phyloP scores from a whole-genome alignment of 2,888 invertebrate species.

The Drosophila ustulata region DNA sequence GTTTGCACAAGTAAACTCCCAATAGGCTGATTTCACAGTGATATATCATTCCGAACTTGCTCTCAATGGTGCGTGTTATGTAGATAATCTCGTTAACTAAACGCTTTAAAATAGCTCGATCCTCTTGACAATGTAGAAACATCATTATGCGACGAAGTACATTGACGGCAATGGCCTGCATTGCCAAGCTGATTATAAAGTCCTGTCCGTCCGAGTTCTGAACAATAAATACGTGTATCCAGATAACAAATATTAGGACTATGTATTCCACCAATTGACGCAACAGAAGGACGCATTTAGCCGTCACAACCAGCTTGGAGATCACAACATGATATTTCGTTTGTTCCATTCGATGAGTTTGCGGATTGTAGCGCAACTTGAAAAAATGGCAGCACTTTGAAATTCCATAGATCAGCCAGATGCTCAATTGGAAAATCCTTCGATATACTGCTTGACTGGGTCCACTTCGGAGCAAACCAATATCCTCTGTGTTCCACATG shows the following conservation, averaged over 20 bases:
- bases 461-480: conserved; percentile 20
- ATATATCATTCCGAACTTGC: conserved; percentile 57
- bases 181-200: conserved; percentile 41
- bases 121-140: conserved; percentile 51
- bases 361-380: conserved; percentile 51
- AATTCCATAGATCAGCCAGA: conserved; percentile 56
- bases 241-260: conserved; percentile 30
- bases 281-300: conserved; percentile 34
- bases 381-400: conserved; percentile 46
- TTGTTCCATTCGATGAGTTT: conserved; percentile 34
- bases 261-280: conserved; percentile 33
- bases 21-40: conserved; percentile 45
- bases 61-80: conserved; percentile 45
- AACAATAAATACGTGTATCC: conserved; percentile 34
- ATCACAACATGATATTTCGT: conserved; percentile 29
- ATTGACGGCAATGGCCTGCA: conserved; percentile 16
- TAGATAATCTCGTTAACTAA: conserved; percentile 56
- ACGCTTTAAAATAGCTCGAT: conserved; percentile 42
- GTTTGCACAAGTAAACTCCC: conserved; percentile 42
- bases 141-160: conserved; percentile 42
- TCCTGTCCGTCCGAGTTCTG: conserved; percentile 44
- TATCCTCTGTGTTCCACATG: conserved; percentile 53
- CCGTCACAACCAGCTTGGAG: conserved; percentile 37
- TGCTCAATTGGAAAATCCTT: conserved; percentile 32
- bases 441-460: conserved; percentile 28